Percentiles rank a stretch among this genome's conserved stretches.
Evolutionary conservation across 2,113 vertebrate species (phyloP).

Genomic region (Melanocharis versteri): DNA sequence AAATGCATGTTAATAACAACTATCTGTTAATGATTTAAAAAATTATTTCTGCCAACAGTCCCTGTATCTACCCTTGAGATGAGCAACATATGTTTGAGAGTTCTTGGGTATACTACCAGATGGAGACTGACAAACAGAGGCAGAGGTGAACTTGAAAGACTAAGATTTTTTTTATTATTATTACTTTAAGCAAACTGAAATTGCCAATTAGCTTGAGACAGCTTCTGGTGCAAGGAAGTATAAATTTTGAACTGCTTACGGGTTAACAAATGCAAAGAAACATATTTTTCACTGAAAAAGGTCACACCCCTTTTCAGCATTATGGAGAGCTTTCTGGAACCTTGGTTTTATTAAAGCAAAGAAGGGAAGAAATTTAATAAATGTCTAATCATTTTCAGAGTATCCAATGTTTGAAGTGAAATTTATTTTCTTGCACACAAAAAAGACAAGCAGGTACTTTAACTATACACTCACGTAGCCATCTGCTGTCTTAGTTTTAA

Average conservation of each 20-base stretch:
- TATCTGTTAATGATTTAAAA: background rate
- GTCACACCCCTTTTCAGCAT: background rate
- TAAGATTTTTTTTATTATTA: background rate
- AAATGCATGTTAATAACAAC: background rate
- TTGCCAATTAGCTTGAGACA: background rate
- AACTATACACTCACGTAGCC: fast-evolving
- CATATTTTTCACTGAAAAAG: background rate
- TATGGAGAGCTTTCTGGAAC: background rate
- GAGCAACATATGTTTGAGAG: background rate
- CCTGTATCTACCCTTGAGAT: background rate
- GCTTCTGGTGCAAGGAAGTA: background rate
- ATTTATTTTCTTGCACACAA: background rate
- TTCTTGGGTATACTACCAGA: background rate
- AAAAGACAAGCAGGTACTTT: background rate
- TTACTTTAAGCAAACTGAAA: background rate
- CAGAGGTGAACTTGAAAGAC: constrained; percentile 1
- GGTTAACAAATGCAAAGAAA: background rate
- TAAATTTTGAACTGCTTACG: background rate
- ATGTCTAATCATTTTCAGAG: background rate
- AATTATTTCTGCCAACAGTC: background rate
- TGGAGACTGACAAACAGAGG: background rate
- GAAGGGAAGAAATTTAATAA: background rate
- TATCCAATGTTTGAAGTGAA: background rate
- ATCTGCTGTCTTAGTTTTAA: background rate
- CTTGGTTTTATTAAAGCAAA: background rate